phyloP scores from a whole-genome alignment of 1,140 invertebrate species.

The Temnothorax curvispinosus region DNA sequence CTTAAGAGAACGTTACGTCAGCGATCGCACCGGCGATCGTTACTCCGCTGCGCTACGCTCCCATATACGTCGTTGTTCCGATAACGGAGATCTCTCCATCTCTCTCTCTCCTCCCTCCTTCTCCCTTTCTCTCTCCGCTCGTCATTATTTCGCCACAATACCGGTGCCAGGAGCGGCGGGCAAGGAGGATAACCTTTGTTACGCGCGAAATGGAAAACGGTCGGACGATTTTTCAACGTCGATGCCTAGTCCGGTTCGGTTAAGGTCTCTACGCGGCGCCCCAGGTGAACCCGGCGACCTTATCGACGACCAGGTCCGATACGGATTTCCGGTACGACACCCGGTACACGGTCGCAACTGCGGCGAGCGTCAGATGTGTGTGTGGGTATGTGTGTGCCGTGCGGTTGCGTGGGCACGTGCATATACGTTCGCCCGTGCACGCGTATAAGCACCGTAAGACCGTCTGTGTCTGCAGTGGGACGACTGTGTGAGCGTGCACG shows the following conservation, averaged over 20 bases:
- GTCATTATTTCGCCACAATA: constrained; percentile 61
- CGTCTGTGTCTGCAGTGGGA: too few relatives aligned
- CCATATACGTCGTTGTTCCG: constrained; percentile 52
- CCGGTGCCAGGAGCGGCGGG: constrained; percentile 20
- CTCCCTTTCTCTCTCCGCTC: constrained; percentile 2
- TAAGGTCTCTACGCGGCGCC: constrained; percentile 31
- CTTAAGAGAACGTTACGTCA: constrained; percentile 63
- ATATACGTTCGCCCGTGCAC: too few relatives aligned
- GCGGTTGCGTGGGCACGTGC: background rate
- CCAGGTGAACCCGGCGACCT: constrained; percentile 44
- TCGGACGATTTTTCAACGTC: constrained; percentile 65
- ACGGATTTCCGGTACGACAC: constrained; percentile 64
- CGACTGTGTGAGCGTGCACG: background rate
- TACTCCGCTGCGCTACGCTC: constrained; percentile 37
- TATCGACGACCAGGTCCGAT: constrained; percentile 56
- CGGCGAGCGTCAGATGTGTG: background rate
- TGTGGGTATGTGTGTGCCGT: background rate
- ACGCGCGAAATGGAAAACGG: constrained; percentile 59
- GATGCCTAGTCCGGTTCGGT: constrained; percentile 61
- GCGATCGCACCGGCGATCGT: constrained; percentile 55
- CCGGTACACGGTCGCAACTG: constrained; percentile 46
- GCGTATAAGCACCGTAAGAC: too few relatives aligned
- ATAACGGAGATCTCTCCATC: constrained; percentile 57
- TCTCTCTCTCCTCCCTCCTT: background rate
- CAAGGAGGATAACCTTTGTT: constrained; percentile 56